These are phyloP conservation scores for Plebejus anna DNA, from an alignment of 2,888 invertebrate species.

Conservation along the genomic window DNA sequence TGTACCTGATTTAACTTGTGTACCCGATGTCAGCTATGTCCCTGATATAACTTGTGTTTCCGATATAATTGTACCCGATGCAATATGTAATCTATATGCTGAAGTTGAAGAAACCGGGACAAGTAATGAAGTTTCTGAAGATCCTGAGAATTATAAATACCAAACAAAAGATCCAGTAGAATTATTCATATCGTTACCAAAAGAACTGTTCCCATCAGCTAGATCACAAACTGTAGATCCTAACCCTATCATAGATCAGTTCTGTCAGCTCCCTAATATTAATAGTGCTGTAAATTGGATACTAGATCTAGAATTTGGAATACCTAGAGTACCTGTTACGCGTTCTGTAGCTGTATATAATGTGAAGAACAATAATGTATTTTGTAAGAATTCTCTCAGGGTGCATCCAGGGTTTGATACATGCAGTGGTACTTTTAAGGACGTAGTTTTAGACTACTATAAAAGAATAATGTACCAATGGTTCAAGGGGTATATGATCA, in stretches of 20 bases:
- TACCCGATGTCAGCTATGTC: conserved; percentile 18
- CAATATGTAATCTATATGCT: conserved; percentile 24
- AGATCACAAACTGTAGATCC: conserved; percentile 53
- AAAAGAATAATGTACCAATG: conserved; percentile 56
- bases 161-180: conserved; percentile 43
- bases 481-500: conserved; percentile 54
- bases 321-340: conserved; percentile 48
- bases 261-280: conserved; percentile 52
- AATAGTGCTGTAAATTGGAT: conserved; percentile 51
- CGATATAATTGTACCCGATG: conserved; percentile 26
- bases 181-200: conserved; percentile 51
- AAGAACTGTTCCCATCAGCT: conserved; percentile 55
- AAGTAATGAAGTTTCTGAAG: conserved; percentile 31
- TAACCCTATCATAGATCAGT: conserved; percentile 58
- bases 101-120: conserved; percentile 30
- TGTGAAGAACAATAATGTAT: conserved; percentile 54
- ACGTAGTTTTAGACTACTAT: conserved; percentile 54
- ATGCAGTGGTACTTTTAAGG: conserved; percentile 54
- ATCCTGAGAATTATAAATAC: conserved; percentile 23
- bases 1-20: conserved; percentile 28
- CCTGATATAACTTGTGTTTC: conserved; percentile 20
- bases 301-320: conserved; percentile 60
- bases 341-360: conserved; percentile 56
- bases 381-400: conserved; percentile 54
- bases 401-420: conserved; percentile 61